Conservation (phyloP, 2,888 invertebrate genomes). For the Netelia fuscicornis region DNA sequence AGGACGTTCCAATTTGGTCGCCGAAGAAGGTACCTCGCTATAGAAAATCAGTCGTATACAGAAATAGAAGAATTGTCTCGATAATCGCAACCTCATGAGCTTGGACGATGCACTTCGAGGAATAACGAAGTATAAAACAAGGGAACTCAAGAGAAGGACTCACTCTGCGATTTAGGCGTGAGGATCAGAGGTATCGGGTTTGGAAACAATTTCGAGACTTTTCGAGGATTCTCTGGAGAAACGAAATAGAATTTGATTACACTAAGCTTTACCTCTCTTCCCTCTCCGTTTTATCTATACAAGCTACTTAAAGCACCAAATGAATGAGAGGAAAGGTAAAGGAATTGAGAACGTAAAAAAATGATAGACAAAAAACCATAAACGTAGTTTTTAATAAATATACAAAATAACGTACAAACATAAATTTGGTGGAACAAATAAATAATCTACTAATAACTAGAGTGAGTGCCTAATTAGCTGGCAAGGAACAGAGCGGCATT, state of each 20-base stretch:
- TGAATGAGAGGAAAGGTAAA: background rate
- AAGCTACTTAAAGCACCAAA: slow-evolving; percentile 30
- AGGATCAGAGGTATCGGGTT: slow-evolving; percentile 35
- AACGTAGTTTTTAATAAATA: slow-evolving; percentile 57
- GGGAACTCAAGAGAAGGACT: slow-evolving; percentile 16
- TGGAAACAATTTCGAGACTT: slow-evolving; percentile 18
- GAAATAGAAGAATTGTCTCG: background rate
- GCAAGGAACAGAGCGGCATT: slow-evolving; percentile 56
- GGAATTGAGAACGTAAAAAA: slow-evolving; percentile 34
- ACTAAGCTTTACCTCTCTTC: background rate
- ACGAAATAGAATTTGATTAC: slow-evolving; percentile 17
- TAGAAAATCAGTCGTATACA: slow-evolving; percentile 69
- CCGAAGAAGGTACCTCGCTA: slow-evolving; percentile 72
- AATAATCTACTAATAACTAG: slow-evolving; percentile 42
- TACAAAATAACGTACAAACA: slow-evolving; percentile 50
- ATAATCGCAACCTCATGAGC: background rate
- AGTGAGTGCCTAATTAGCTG: slow-evolving; percentile 34
- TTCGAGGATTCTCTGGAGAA: slow-evolving; percentile 4
- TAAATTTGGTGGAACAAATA: slow-evolving; percentile 55
- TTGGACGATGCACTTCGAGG: background rate
- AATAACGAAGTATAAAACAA: background rate
- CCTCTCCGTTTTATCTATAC: background rate
- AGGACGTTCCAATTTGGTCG: slow-evolving; percentile 79
- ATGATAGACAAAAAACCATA: slow-evolving; percentile 45
- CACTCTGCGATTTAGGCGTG: slow-evolving; percentile 16